Evolutionary conservation across 2,888 invertebrate species (phyloP), one percentile per base, ranked within the genome.

Genomic region (Pomacea canaliculata): DNA sequence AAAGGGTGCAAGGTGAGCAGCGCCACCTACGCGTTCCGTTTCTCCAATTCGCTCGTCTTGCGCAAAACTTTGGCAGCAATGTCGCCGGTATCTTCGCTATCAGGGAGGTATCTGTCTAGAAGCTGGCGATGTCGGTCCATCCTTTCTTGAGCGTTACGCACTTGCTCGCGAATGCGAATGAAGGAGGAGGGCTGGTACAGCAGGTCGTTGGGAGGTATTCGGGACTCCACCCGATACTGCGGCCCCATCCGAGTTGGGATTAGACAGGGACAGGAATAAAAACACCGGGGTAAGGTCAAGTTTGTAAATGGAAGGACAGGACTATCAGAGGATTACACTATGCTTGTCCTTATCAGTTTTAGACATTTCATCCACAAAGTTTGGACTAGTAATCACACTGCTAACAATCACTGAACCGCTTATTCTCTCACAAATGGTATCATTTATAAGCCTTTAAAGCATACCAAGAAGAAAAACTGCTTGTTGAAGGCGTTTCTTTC

Each of bases 41-140:
- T 63, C 51, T 79, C 79, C 71, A 77, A 56, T 23, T 71, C 76
- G 13, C 60, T 70, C 73, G 70, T 75, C 71, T 76, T 76, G 51
- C 79, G 70, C 56, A 69, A 71, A 23, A 79, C 69, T 19, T 69
- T 63, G 63, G 60, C 56, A 18, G 70, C 73, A 23, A 77, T 71
- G 66, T 74, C 71, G 7, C 66, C 66, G 27, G 71, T 27, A 18
- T 74, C 74, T 18, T 23, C 48, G 7, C 37, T 59, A 19, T 74
- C 74, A 1, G 70, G 68, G 73, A 87, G 82, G 80, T 88, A 88
- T 73, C 87, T 83, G 79, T 88, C 88, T 79, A 88, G 79, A 71
- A 88, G 81, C 78, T 87, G 87, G 60, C 84, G 81, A 73, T 88
- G 87, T 10, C 82, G 80, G 80, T 85, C 85, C 83, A 88, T 82